Evolutionary conservation across 1,140 invertebrate genomes (phyloP).

Genomic region (Samia ricini): DNA sequence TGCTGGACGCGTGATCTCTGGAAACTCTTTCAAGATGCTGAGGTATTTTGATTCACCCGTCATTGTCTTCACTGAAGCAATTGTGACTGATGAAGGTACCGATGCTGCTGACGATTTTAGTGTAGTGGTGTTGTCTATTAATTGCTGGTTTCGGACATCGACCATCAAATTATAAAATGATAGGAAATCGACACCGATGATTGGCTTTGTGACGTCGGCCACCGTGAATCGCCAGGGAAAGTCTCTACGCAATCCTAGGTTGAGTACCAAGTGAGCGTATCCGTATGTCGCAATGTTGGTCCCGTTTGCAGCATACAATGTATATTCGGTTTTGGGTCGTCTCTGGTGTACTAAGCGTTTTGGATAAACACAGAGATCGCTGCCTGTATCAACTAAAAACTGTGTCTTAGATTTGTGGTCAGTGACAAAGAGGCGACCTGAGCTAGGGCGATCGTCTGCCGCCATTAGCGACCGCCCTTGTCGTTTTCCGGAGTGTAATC

Average conservation of each 20-base stretch:
- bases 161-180: conserved; percentile 7
- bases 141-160: not conserved
- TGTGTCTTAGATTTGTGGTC: not conserved
- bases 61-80: not conserved
- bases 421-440: conserved; percentile 10
- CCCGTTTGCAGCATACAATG: conserved; percentile 17
- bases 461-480: conserved; percentile 9
- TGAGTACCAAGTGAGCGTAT: not conserved
- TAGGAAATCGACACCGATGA: conserved; percentile 13
- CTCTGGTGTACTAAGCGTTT: not conserved
- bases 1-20: not conserved
- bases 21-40: not conserved
- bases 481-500: conserved; percentile 10
- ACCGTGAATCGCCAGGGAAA: conserved; percentile 1
- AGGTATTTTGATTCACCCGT: not conserved
- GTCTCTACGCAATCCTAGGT: not conserved
- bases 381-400: conserved; percentile 7
- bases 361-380: not conserved
- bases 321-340: not conserved
- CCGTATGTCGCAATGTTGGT: conserved; percentile 16
- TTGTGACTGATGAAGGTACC: not conserved
- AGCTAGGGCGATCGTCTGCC: not conserved
- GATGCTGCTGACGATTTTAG: not conserved
- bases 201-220: conserved; percentile 8
- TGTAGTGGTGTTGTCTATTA: not conserved